Base-by-base conservation (phyloP, 2,888 invertebrate genomes). In the Physocephala rufipes region DNA sequence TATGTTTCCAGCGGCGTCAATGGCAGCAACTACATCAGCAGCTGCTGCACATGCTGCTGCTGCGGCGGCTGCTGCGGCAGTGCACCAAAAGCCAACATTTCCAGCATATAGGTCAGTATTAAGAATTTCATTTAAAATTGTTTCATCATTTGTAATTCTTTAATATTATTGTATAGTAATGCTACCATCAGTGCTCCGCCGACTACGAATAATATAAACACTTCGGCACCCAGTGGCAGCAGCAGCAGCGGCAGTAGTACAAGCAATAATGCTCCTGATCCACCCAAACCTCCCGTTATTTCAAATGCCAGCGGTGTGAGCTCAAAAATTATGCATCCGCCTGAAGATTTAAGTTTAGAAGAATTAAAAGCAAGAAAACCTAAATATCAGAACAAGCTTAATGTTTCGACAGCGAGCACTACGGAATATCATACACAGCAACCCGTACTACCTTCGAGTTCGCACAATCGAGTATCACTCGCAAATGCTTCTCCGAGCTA, bases 251-350 rank as follows among this genome's bases (percentile, higher is more conserved):
- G 0, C 84, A 86, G 45, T 66, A 0, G 86, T 86, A 36, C 85
- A 77, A 58, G 68, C 78, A 36, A 71, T 77, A 43, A 4, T 30
- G 62, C 61, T 49, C 69, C 73, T 26, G 80, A 80, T 58, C 74
- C 77, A 64, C 78, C 79, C 19, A 78, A 79, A 74, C 74, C 81
- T 36, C 78, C 78, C 15, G 74, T 79, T 63, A 19, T 88, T 13
- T 92, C 94, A 67, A 91, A 91, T 16, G 90, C 93, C n/a, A 92
- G 93, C 7, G 93, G 94, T 58, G 92, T 95, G 7, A 92, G 94
- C 51, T 94, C 95, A 81, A 93, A 93, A 87, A 97, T 97, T 71
- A 90, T 97, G 78, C 97, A 97, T 86, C 97, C 97, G 0, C 92
- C 95, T 0, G 97, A 97, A 85, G 96, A 96, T 86, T 91, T 96